Evolutionary conservation across 2,113 vertebrate species (phyloP).

Genomic region (Sapayoa aenigma): DNA sequence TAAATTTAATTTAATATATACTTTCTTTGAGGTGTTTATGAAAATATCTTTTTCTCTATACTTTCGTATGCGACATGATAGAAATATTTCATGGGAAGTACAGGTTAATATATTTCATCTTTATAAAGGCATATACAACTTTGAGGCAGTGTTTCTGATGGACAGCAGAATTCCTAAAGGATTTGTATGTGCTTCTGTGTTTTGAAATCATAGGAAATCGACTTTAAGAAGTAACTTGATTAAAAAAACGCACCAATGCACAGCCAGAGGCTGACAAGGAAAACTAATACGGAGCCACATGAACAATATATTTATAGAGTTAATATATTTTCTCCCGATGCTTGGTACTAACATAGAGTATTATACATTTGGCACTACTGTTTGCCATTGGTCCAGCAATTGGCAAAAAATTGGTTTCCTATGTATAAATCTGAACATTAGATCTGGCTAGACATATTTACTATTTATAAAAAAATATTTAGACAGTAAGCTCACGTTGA

Average conservation of each 20-base stretch:
- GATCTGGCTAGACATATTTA: conserved; percentile 79
- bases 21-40: conserved; percentile 79
- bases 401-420: conserved; percentile 89
- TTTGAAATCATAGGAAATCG: conserved; percentile 79
- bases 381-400: conserved; percentile 99
- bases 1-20: conserved; percentile 83
- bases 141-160: conserved; percentile 90
- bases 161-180: conserved; percentile 81
- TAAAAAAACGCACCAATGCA: conserved; percentile 82
- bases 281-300: conserved; percentile 80
- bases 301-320: conserved; percentile 78
- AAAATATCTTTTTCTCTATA: conserved; percentile 82
- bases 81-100: conserved; percentile 79
- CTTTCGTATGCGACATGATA: conserved; percentile 75
- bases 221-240: conserved; percentile 82
- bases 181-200: conserved; percentile 86
- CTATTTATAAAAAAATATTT: conserved; percentile 88
- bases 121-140: conserved; percentile 89
- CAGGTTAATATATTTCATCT: conserved; percentile 75
- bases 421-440: conserved; percentile 83
- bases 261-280: conserved; percentile 85
- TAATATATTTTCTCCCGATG: conserved; percentile 68
- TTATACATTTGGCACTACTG: conserved; percentile 97
- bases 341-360: conserved; percentile 85
- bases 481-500: conserved; percentile 96